Conservation (phyloP, 2,113 vertebrate genomes). For the Toxotes jaculatrix region DNA sequence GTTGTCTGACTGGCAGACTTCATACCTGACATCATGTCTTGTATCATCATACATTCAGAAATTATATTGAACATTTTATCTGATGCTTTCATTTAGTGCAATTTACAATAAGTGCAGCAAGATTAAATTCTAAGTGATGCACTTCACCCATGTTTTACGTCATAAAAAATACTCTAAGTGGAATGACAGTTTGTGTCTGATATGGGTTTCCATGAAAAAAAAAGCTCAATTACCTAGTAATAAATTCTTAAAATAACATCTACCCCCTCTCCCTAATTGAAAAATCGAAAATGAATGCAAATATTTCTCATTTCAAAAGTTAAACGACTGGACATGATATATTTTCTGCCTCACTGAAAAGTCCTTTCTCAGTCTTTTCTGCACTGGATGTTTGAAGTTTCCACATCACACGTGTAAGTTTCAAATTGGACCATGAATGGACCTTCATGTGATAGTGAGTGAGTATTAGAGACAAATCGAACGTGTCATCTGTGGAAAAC, state of each 20-base stretch:
- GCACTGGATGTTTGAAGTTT: neutral
- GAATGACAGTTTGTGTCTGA: neutral
- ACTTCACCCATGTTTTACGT: neutral
- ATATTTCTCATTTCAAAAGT: neutral
- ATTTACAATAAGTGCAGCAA: neutral
- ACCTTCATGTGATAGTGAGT: neutral
- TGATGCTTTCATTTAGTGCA: neutral
- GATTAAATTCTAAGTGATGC: neutral
- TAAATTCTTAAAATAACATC: neutral
- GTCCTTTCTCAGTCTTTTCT: neutral
- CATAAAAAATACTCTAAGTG: neutral
- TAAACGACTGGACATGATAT: too few species aligned
- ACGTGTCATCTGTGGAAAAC: neutral
- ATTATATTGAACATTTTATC: neutral
- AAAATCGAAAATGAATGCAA: neutral
- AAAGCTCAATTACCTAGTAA: neutral
- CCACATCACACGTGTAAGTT: neutral
- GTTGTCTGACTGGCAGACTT: neutral
- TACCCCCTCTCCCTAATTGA: neutral
- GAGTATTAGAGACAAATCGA: neutral
- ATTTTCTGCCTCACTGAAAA: neutral
- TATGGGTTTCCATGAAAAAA: too few species aligned
- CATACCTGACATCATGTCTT: neutral
- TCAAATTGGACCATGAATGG: neutral
- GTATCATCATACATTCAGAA: neutral